These are phyloP conservation scores for Muschampia staudingeri DNA, from an alignment of 2,888 invertebrate species.

Conservation along the genomic window DNA sequence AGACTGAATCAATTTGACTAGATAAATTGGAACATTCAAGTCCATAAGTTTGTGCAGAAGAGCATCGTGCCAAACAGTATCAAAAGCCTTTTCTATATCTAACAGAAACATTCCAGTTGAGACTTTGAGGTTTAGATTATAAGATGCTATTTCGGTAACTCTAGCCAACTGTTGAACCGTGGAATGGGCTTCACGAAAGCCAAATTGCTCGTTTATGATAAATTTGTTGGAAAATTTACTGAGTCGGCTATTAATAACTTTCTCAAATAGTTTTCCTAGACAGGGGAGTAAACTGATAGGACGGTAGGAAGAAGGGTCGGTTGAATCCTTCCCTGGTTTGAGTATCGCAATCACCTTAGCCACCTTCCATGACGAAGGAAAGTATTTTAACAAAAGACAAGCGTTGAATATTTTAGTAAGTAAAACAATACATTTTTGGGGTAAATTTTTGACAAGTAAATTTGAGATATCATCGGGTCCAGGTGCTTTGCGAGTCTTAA, in stretches of 20 bases:
- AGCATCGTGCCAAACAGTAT: neutral
- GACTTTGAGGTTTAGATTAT: slow-evolving; percentile 3
- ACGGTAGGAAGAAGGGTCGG: neutral
- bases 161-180: slow-evolving; percentile 20
- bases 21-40: neutral
- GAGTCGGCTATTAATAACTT: neutral
- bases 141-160: neutral
- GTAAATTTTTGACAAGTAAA: slow-evolving; percentile 7
- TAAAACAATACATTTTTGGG: slow-evolving; percentile 9
- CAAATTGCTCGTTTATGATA: neutral
- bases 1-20: neutral
- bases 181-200: neutral
- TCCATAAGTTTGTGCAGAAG: neutral
- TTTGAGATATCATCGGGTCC: neutral
- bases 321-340: neutral
- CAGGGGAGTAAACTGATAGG: neutral
- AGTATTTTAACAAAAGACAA: neutral
- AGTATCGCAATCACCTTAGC: neutral
- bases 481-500: neutral
- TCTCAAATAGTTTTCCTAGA: neutral
- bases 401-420: slow-evolving; percentile 11
- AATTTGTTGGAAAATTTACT: neutral
- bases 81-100: slow-evolving; percentile 12
- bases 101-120: neutral
- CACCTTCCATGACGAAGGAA: neutral